phyloP scores from a whole-genome alignment of 2,888 invertebrate genomes.

The Mactromeris polynyma region DNA sequence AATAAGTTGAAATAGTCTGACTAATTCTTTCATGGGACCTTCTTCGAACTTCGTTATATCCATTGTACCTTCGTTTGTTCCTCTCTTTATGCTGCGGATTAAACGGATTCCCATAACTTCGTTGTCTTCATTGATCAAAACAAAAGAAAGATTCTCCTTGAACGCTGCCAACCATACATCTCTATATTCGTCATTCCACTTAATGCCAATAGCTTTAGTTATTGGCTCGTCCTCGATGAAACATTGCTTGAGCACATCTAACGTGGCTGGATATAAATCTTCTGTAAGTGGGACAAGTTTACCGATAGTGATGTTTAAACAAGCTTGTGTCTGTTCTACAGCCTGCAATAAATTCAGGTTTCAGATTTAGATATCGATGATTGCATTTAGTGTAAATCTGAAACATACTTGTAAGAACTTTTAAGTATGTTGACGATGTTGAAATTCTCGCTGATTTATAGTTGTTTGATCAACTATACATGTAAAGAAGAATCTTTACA shows the following conservation, averaged over 20 bases:
- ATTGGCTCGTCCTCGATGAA: conserved; percentile 41
- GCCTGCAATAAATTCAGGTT: neutral
- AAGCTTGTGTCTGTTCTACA: neutral
- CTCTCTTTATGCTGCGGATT: neutral
- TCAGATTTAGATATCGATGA: too few species aligned
- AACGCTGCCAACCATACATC: conserved; percentile 21
- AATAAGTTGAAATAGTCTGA: conserved; percentile 22
- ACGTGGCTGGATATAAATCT: conserved; percentile 29
- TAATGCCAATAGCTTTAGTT: conserved; percentile 2
- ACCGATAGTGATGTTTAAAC: conserved; percentile 17
- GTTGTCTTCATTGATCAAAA: conserved; percentile 40
- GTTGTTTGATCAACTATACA: neutral
- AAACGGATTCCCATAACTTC: conserved; percentile 52
- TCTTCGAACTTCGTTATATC: conserved; percentile 24
- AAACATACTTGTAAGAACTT: too few species aligned
- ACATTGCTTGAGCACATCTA: conserved; percentile 20
- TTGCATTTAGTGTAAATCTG: too few species aligned
- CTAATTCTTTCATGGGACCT: conserved; percentile 4
- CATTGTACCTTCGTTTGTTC: conserved; percentile 9
- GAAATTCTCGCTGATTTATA: neutral
- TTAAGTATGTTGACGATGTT: too few species aligned
- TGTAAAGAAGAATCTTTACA: neutral
- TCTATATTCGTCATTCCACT: conserved; percentile 8
- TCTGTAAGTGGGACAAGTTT: conserved; percentile 29
- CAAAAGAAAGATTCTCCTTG: conserved; percentile 35